A percentile compares a stretch with the other conserved stretches of the same genome.
Conservation (phyloP, 2,113 vertebrate species). For the Isurus oxyrinchus region DNA sequence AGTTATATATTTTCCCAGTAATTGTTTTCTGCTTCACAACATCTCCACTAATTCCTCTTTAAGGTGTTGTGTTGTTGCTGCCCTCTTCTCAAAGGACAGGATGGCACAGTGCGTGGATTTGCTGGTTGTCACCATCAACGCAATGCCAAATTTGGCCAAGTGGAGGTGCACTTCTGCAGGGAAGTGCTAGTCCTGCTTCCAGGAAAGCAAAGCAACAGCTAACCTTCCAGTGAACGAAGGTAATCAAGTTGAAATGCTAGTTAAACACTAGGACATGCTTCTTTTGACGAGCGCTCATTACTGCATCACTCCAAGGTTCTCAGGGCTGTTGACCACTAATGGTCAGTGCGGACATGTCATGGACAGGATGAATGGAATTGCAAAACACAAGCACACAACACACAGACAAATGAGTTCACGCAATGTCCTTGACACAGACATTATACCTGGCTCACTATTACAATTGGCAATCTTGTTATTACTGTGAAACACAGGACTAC, state of each 20-base stretch:
- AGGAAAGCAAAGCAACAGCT: background rate
- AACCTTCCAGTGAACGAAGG: background rate
- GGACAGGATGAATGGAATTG: background rate
- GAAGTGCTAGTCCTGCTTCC: background rate
- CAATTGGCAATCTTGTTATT: background rate
- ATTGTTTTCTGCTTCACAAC: background rate
- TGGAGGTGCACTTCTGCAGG: background rate
- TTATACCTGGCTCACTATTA: background rate
- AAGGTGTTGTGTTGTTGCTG: background rate
- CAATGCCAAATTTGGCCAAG: background rate
- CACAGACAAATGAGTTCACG: background rate
- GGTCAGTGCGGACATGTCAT: background rate
- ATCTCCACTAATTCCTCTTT: background rate
- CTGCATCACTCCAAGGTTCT: background rate
- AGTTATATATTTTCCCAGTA: background rate
- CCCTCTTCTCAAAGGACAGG: background rate
- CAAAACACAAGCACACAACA: no score
- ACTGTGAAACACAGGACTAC: background rate
- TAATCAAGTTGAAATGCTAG: background rate
- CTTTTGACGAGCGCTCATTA: background rate
- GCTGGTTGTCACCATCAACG: background rate
- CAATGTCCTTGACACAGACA: background rate
- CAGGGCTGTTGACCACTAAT: background rate
- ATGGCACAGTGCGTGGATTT: background rate
- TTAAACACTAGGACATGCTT: background rate